A percentile compares a stretch with the other conserved stretches of the same genome.
phyloP scores from a whole-genome alignment of 2,797 vertebrate genomes.

The Thunnus albacares region DNA sequence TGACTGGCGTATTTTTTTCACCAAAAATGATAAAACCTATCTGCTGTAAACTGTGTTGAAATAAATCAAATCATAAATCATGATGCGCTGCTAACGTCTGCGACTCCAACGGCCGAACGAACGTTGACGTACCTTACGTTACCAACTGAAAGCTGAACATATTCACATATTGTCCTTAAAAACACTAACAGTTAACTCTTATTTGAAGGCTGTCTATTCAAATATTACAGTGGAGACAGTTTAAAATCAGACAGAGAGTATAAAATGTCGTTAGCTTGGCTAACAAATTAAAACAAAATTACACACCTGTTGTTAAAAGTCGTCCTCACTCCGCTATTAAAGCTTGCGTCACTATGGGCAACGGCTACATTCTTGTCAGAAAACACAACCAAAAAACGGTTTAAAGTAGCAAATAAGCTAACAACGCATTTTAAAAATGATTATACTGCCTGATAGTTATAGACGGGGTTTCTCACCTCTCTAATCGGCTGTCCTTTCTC shows the following conservation, averaged over 20 bases:
- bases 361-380: constrained; percentile 7
- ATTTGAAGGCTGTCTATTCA: fast-evolving
- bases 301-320: constrained; percentile 62
- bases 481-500: too few species aligned
- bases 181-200: too few species aligned
- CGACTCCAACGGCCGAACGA: background rate
- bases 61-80: background rate
- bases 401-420: background rate
- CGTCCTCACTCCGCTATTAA: background rate
- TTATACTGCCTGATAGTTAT: too few species aligned
- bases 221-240: background rate
- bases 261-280: fast-evolving
- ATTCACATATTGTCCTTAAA: background rate
- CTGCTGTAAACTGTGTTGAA: background rate
- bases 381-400: constrained; percentile 7
- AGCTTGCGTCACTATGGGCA: constrained; percentile 5
- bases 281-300: background rate
- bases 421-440: background rate
- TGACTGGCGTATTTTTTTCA: too few species aligned
- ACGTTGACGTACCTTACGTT: background rate
- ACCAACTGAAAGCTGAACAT: background rate
- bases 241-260: background rate
- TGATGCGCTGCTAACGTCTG: background rate
- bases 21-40: too few species aligned
- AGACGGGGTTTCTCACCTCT: background rate